phyloP scores from a whole-genome alignment of 37 sponge, comb jelly and placozoan genomes.

The Oopsacas minuta region DNA sequence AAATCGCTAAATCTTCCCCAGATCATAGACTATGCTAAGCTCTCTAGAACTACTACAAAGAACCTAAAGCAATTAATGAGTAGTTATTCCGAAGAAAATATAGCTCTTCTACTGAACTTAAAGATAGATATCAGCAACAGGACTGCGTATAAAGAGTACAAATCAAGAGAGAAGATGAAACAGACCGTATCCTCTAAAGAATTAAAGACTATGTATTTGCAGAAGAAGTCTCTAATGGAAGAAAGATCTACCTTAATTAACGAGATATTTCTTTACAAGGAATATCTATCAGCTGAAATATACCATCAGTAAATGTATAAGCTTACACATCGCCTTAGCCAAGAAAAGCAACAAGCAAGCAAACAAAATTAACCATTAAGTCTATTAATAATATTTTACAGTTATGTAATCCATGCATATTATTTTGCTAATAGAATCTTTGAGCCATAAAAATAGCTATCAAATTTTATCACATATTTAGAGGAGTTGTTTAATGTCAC shows the following conservation, averaged over 20 bases:
- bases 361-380: too few species aligned
- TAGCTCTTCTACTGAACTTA: background rate
- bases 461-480: too few species aligned
- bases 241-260: background rate
- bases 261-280: background rate
- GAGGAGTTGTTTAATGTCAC: too few species aligned
- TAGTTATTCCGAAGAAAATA: background rate
- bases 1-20: background rate
- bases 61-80: background rate
- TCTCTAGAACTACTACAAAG: background rate
- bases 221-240: background rate
- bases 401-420: too few species aligned
- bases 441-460: too few species aligned
- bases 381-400: too few species aligned
- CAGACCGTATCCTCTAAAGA: background rate
- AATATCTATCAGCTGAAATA: too few species aligned
- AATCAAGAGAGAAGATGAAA: background rate
- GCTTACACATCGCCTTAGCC: too few species aligned
- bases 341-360: too few species aligned
- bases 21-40: background rate
- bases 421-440: too few species aligned
- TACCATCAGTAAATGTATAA: too few species aligned
- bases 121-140: background rate
- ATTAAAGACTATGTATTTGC: background rate
- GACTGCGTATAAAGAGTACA: background rate